Evolutionary conservation across 2,888 invertebrate genomes (phyloP).

Genomic region (Lypha dubia): DNA sequence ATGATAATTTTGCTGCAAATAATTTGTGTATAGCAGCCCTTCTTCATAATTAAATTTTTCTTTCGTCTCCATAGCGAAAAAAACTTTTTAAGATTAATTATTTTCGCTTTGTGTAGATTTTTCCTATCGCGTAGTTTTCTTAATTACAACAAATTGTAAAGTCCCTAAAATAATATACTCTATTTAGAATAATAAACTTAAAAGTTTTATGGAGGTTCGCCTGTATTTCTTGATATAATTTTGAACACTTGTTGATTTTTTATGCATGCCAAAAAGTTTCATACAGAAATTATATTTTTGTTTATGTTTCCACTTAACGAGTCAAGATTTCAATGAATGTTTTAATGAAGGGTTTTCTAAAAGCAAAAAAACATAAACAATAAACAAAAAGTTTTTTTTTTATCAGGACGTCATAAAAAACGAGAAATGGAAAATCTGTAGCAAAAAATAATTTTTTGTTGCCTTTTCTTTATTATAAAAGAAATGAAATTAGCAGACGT

Average conservation of each 20-base stretch:
- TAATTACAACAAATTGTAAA: too few species aligned
- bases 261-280: conserved; percentile 26
- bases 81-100: too few species aligned
- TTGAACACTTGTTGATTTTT: conserved; percentile 59
- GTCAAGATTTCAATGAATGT: conserved; percentile 10
- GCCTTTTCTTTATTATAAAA: not conserved
- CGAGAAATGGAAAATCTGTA: not conserved
- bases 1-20: not conserved
- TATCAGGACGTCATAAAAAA: conserved; percentile 21
- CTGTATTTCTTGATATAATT: conserved; percentile 20
- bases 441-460: conserved; percentile 1
- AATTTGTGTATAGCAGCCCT: not conserved
- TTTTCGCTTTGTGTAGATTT: too few species aligned
- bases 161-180: too few species aligned
- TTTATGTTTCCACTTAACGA: conserved; percentile 14
- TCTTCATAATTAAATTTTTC: not conserved
- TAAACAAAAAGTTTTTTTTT: conserved; percentile 8
- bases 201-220: too few species aligned
- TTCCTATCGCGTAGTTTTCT: too few species aligned
- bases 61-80: too few species aligned
- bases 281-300: conserved; percentile 31
- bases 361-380: conserved; percentile 25
- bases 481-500: conserved; percentile 20
- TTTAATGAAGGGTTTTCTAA: conserved; percentile 33
- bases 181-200: too few species aligned